Conservation (phyloP, 2,113 vertebrate genomes). For the Peromyscus californicus region DNA sequence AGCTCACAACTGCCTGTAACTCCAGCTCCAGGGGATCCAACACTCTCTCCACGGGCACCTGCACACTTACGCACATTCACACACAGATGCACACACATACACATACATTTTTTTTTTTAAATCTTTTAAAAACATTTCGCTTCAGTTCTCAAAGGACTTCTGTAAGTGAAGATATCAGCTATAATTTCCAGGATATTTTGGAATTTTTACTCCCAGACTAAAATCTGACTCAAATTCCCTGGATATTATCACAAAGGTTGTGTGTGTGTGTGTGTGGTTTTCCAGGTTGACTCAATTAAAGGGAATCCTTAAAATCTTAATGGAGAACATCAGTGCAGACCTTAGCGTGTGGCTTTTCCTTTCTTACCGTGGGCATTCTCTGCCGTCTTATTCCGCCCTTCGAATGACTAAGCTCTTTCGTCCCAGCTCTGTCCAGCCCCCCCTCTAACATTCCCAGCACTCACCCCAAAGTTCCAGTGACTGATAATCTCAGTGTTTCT, state of each 20-base stretch:
- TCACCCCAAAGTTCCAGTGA: neutral
- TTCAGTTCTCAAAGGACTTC: slow-evolving; percentile 14
- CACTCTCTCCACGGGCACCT: neutral
- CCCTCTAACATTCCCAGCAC: neutral
- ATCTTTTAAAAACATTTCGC: neutral
- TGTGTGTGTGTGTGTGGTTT: neutral
- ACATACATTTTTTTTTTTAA: neutral
- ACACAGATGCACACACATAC: neutral
- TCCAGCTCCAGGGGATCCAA: neutral
- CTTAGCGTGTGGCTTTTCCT: too few species aligned
- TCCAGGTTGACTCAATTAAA: neutral
- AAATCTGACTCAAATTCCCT: slow-evolving; percentile 17
- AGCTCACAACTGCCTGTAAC: neutral
- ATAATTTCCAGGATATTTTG: neutral
- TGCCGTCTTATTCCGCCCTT: rapidly evolving
- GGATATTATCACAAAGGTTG: neutral
- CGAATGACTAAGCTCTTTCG: neutral
- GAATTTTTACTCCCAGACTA: neutral
- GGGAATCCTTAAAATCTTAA: neutral
- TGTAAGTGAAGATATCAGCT: neutral
- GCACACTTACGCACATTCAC: neutral
- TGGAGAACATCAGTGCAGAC: neutral
- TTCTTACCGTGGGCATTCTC: neutral
- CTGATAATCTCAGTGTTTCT: neutral
- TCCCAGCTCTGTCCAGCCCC: neutral